Evolutionary conservation across 2,113 vertebrate genomes (phyloP), one percentile per base, ranked within the genome.

Genomic region (Phaetusa simplex): DNA sequence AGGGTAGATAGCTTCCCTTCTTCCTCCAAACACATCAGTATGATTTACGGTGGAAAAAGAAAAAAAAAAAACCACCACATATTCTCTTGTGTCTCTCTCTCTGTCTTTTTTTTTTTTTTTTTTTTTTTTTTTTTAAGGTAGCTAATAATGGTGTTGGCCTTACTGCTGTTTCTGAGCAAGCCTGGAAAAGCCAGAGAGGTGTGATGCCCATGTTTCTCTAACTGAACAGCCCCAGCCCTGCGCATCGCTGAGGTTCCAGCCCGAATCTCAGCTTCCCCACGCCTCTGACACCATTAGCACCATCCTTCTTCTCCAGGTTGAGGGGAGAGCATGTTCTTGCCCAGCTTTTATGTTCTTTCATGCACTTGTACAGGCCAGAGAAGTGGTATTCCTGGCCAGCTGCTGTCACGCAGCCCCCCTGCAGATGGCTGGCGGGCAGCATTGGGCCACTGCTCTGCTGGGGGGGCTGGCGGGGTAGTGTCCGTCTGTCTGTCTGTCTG

Each of bases 401-500:
- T 53, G 56, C 9, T 32, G 40, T 16, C 36, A 12, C 18, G 2
- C 10, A 50, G 17, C n/a, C 30, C 19, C 27, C 12, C 55, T 10
- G 3, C 26, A 5, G 24, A 13, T 14, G 26, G 29, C 32, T 18
- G 43, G n/a, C 6, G 5, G 9, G 11, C 7, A 27, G 4, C 8
- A 5, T 8, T 3, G 9, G 40, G 9, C 3, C 7, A 13, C 59
- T 26, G 32, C 49, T 79, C 3, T 38, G 21, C 40, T 8, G 3
- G 12, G 22, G 22, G 38, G 6, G 38, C 10, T 4, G 15, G 23
- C 2, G 2, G 13, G 4, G 5, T 9, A 12, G 22, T 1, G 1
- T 21, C 55, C 40, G 2, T 40, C 67, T 43, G 2, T 40, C 66
- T 1, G 1, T 20, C 53, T 1, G 1, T 18, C 55, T 40, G 2